These are phyloP conservation scores for Deilephila elpenor DNA, from an alignment of 2,888 invertebrate species.

Conservation along the genomic window DNA sequence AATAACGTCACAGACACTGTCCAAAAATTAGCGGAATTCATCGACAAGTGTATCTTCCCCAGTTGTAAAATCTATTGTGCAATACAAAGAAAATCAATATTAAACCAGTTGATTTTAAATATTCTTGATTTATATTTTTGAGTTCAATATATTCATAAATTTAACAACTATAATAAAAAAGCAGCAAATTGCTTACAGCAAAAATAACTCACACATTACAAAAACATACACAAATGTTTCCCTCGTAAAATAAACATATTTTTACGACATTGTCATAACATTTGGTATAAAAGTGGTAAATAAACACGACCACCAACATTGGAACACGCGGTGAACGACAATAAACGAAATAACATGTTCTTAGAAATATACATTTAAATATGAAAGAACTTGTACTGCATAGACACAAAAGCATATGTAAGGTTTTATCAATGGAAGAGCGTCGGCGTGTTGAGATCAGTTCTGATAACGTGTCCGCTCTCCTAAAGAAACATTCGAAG, in stretches of 20 bases:
- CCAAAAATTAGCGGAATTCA: no score
- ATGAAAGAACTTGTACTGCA: not conserved
- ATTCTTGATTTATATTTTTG: no score
- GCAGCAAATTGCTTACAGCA: not conserved
- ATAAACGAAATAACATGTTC: conserved; percentile 33
- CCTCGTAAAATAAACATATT: conserved; percentile 46
- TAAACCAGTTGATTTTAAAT: no score
- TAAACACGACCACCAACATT: conserved; percentile 50
- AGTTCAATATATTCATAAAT: not conserved
- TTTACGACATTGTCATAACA: conserved; percentile 47
- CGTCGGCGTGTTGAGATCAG: not conserved
- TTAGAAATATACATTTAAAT: conserved; percentile 15
- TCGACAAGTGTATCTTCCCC: no score
- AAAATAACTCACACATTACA: not conserved
- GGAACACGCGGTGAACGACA: conserved; percentile 46
- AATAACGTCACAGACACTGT: no score
- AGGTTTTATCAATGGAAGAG: not conserved
- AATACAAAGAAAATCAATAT: no score
- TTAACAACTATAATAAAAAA: not conserved
- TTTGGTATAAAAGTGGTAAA: conserved; percentile 43
- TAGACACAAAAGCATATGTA: conserved; percentile 1
- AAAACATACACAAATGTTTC: conserved; percentile 13
- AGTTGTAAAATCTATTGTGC: no score
- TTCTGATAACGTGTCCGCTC: not conserved
- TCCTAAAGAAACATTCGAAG: not conserved